A percentile compares a stretch with the other conserved stretches of the same genome.
Conservation (phyloP, 1,140 invertebrate genomes). For the Drosophila kohkoa region DNA sequence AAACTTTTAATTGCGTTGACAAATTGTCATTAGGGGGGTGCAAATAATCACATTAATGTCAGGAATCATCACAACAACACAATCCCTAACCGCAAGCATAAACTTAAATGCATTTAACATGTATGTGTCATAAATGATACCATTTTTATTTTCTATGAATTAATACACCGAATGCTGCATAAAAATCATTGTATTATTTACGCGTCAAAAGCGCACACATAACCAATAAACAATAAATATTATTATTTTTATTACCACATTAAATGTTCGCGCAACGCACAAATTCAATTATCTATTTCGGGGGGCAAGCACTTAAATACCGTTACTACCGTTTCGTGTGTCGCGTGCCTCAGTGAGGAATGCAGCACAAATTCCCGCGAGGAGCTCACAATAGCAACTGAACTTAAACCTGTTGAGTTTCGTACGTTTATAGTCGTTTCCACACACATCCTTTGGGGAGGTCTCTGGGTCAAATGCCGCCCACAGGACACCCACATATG, state of each 20-base stretch:
- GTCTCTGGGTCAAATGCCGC: background rate
- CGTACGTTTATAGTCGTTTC: constrained; percentile 67
- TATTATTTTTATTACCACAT: constrained; percentile 68
- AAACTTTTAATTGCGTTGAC: constrained; percentile 79
- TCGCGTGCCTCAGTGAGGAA: constrained; percentile 13
- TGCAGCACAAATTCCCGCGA: constrained; percentile 38
- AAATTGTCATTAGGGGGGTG: constrained; percentile 54
- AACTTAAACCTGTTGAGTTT: constrained; percentile 84
- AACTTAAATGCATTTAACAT: constrained; percentile 11
- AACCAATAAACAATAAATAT: constrained; percentile 35
- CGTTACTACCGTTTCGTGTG: constrained; percentile 11
- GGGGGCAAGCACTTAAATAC: constrained; percentile 36
- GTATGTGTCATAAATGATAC: background rate
- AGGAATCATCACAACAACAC: constrained; percentile 5
- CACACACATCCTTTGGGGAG: constrained; percentile 43
- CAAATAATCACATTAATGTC: constrained; percentile 24
- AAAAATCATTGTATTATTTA: constrained; percentile 19
- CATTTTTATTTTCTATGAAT: constrained; percentile 2
- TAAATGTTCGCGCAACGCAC: constrained; percentile 32
- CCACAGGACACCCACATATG: constrained; percentile 30
- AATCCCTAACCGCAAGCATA: background rate
- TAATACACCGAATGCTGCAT: constrained; percentile 1
- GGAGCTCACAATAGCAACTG: constrained; percentile 67
- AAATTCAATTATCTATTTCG: constrained; percentile 75
- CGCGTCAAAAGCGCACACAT: constrained; percentile 55